Evolutionary conservation across 2,113 vertebrate genomes (phyloP), one percentile per base, ranked within the genome.

Genomic region (Syngnathoides biaculeatus): DNA sequence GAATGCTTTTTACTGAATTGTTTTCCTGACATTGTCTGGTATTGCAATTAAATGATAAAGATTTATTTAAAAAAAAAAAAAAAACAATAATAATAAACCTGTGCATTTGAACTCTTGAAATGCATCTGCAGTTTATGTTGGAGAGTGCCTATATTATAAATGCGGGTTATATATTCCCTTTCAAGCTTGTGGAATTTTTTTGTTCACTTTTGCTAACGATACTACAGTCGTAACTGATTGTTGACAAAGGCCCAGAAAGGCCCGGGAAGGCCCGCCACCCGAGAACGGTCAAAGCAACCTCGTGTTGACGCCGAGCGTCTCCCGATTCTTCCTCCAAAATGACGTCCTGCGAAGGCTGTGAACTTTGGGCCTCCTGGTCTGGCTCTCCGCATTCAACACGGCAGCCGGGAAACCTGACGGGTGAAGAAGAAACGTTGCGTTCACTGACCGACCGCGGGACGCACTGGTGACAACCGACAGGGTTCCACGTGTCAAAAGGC

Each of bases 341-440:
- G 69, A 79, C 73, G 82, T 93, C 92, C 84, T 91, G 86, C 77
- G 91, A 79, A 79, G 90, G 73, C 65, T 85, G 87, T 0, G 61
- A 30, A 58, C 6, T 87, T 89, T 80, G 92, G 84, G 65, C 84
- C 75, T 24, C 90, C 76, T 65, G 90, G 78, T 80, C 88, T 65
- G 81, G 79, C 80, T 95, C 94, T 57, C 92, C 90, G 87, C 94
- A 94, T 85, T 87, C 90, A 11, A 94, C 94, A 90, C 85, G 87
- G 84, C 89, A 90, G 88, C 85, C 78, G 71, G 88, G 89, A 84
- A 90, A 84, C 92, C 95, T 94, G 64, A 0, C 19, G 69, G 53
- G 79, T 30, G 63, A 30, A 56, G 42, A 17, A 17, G 72, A 17
- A 59, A 59, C 9, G 17, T 20, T 17, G 39, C 9, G 17, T 20